Percentiles rank a stretch among this genome's conserved stretches.
Evolutionary conservation across 2,113 vertebrate genomes (phyloP).

Genomic region (Paratilapia polleni): DNA sequence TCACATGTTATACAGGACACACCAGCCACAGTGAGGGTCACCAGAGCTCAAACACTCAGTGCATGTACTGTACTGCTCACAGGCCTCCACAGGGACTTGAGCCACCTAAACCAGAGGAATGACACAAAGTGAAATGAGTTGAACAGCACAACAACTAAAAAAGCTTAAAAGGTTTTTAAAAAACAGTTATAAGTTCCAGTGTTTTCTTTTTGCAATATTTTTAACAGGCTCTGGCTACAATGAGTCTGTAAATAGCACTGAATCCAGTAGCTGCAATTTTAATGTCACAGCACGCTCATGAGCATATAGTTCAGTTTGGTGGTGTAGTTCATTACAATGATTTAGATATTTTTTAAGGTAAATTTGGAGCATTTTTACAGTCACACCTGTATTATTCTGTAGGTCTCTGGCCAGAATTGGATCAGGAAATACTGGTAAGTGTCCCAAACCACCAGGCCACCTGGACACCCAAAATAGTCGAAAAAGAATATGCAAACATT

Average conservation of each 20-base stretch:
- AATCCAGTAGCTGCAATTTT: background rate
- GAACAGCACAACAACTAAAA: background rate
- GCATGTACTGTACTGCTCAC: slow-evolving; percentile 90
- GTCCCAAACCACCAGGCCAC: background rate
- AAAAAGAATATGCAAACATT: background rate
- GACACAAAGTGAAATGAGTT: background rate
- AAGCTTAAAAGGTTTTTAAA: background rate
- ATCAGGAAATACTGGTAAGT: background rate
- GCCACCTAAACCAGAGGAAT: slow-evolving; percentile 81
- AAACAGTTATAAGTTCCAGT: background rate
- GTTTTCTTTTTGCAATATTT: background rate
- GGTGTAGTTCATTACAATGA: background rate
- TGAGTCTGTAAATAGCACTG: background rate
- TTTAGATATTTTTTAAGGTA: background rate
- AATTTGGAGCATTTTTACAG: background rate
- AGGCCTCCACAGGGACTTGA: slow-evolving; percentile 90
- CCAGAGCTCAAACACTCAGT: slow-evolving; percentile 89
- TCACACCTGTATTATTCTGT: background rate
- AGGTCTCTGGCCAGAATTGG: background rate
- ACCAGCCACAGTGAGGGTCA: slow-evolving; percentile 97
- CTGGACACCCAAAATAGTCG: background rate
- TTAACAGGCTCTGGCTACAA: background rate
- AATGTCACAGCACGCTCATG: background rate
- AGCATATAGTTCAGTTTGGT: background rate
- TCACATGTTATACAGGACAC: slow-evolving; percentile 93